These are phyloP conservation scores for Channa striata DNA, from an alignment of 2,797 vertebrate species.

Conservation along the genomic window DNA sequence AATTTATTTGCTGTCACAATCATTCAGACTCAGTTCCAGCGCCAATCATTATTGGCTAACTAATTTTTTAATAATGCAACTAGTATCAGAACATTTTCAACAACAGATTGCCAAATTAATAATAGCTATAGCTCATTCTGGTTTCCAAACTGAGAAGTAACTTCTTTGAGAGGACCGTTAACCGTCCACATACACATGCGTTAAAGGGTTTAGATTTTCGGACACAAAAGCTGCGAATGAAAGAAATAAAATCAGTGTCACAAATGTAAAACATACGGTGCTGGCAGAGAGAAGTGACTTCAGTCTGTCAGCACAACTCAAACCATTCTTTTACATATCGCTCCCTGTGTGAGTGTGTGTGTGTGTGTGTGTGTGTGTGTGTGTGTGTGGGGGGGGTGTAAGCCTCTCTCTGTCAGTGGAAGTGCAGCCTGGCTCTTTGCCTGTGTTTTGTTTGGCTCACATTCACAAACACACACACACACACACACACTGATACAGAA, in stretches of 20 bases:
- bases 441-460: slow-evolving; percentile 94
- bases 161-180: background rate
- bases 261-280: background rate
- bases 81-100: background rate
- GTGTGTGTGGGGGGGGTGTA: slow-evolving; percentile 62
- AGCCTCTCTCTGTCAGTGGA: slow-evolving; percentile 90
- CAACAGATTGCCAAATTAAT: background rate
- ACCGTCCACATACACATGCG: background rate
- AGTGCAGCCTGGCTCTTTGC: slow-evolving; percentile 89
- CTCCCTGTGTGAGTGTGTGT: slow-evolving; percentile 3
- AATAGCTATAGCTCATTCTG: background rate
- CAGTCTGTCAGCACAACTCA: slow-evolving; percentile 68
- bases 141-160: background rate
- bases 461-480: slow-evolving; percentile 64
- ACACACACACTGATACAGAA: slow-evolving; percentile 2
- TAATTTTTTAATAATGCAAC: background rate
- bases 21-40: too few species aligned
- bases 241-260: background rate
- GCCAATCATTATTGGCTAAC: too few species aligned
- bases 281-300: slow-evolving; percentile 11
- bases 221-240: background rate
- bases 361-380: background rate
- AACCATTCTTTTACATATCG: slow-evolving; percentile 58
- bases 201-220: background rate
- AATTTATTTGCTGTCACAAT: too few species aligned